Percentiles rank a stretch among this genome's conserved stretches.
Conservation (phyloP, 2,888 invertebrate species). For the Papilio protenor region DNA sequence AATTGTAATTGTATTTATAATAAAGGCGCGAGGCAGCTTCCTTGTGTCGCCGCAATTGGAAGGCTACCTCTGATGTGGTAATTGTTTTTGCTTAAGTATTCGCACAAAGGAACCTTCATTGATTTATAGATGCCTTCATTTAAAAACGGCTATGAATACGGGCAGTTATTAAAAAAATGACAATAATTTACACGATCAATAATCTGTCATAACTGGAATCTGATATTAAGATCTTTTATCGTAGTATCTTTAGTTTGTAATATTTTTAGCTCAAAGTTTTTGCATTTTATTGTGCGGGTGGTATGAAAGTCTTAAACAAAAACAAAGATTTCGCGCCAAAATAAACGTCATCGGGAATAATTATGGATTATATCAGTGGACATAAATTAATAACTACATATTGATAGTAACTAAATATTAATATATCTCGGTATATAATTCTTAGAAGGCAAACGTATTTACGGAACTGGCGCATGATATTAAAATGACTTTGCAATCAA, state of each 20-base stretch:
- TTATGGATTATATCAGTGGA: background rate
- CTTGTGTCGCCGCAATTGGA: conserved; percentile 49
- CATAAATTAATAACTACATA: background rate
- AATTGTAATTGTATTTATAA: conserved; percentile 52
- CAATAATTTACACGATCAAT: background rate
- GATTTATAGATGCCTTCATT: conserved; percentile 7
- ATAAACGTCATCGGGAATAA: background rate
- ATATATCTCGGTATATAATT: too few species aligned
- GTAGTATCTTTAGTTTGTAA: background rate
- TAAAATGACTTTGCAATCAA: background rate
- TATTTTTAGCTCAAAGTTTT: background rate
- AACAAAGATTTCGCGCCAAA: background rate
- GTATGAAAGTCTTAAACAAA: too few species aligned
- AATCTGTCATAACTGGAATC: too few species aligned
- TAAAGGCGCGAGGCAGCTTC: conserved; percentile 49
- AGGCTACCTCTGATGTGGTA: conserved; percentile 41
- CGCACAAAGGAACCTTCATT: conserved; percentile 34
- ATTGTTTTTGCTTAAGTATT: conserved; percentile 41
- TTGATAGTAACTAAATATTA: background rate
- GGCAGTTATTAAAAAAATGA: background rate
- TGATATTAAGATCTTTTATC: too few species aligned
- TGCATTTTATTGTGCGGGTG: too few species aligned
- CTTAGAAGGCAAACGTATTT: conserved; percentile 12
- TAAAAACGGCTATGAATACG: conserved; percentile 17
- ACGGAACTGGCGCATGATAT: background rate